phyloP scores from a whole-genome alignment of 2,888 invertebrate genomes.

The Halocaridina rubra region DNA sequence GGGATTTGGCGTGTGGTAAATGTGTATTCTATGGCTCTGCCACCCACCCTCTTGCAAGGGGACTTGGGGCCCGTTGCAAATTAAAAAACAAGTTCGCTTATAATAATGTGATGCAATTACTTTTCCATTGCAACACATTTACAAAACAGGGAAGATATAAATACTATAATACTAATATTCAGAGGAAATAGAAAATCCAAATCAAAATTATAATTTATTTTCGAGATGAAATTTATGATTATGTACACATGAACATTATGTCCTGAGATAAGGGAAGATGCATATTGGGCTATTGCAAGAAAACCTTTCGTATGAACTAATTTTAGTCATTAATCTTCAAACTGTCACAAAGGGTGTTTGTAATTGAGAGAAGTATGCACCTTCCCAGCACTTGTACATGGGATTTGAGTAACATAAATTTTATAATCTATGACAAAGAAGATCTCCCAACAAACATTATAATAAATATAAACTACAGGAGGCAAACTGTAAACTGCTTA shows the following conservation, averaged over 20 bases:
- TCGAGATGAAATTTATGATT: constrained; percentile 55
- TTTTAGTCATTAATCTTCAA: constrained; percentile 25
- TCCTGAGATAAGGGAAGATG: constrained; percentile 59
- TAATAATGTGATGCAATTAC: neutral
- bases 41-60: too few relatives aligned
- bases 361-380: constrained; percentile 47
- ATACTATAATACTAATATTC: neutral
- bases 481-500: constrained; percentile 56
- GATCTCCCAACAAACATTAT: constrained; percentile 52
- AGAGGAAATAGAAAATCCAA: constrained; percentile 11
- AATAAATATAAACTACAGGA: constrained; percentile 51
- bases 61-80: too few relatives aligned
- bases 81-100: too few relatives aligned
- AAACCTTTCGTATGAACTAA: constrained; percentile 40
- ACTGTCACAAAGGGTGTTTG: too few relatives aligned
- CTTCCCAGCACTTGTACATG: constrained; percentile 58
- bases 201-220: constrained; percentile 57
- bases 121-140: neutral
- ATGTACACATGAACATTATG: constrained; percentile 58
- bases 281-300: constrained; percentile 59
- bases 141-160: neutral
- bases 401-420: constrained; percentile 49
- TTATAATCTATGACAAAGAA: constrained; percentile 54
- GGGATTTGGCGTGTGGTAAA: too few relatives aligned
- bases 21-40: too few relatives aligned